Evolutionary conservation across 23 tunicate species (phyloP), one percentile per base, ranked within the genome.

Genomic region (Pegea sp.): DNA sequence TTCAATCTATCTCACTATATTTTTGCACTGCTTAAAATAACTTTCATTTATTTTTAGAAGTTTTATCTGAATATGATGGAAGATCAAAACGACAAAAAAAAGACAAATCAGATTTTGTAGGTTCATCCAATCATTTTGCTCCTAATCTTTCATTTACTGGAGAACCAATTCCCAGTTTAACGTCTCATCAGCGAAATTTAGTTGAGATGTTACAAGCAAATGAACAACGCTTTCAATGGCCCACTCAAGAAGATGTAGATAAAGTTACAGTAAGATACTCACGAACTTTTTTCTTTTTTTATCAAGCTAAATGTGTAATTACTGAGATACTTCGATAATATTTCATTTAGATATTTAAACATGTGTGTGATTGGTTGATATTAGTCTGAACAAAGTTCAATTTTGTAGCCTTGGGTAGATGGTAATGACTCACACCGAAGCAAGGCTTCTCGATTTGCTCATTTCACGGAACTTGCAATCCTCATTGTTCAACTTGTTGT

Each of bases 401-500:
- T 33, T 34, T 64, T 60, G 1, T 49, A 84, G 95, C 70, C 75
- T 42, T 84, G 95, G 95, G 66, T 74, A 23, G 95, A 84, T 7
- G 95, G 79, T 3, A 48, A 52, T 21, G 84, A 73, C 24, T 25
- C 69, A 3, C 70, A 61, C 33, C 75, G 73, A 1, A 42, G 69
- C 31, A 48, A 69, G 1, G 74, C 86, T 3, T 34, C 67, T 7
- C 34, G 95, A 1, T 84, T 84, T 31, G 79, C 79, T 59, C 95
- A 84, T 48, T 84, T 84, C 58, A 84, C 95, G 5, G 95, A 84
- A 64, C 70, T 84, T 25, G 50, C 86, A 55, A 84, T 84, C 38
- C 65, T 84, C 44, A 84, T 84, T 44, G 84, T 84, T 2, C 95
- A 84, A 63, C 68, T 84, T 22, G 95, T 84, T 23, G 95, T 84